These are phyloP conservation scores for Chrysomallon squamiferum DNA, from an alignment of 1,140 invertebrate genomes.

Conservation along the genomic window DNA sequence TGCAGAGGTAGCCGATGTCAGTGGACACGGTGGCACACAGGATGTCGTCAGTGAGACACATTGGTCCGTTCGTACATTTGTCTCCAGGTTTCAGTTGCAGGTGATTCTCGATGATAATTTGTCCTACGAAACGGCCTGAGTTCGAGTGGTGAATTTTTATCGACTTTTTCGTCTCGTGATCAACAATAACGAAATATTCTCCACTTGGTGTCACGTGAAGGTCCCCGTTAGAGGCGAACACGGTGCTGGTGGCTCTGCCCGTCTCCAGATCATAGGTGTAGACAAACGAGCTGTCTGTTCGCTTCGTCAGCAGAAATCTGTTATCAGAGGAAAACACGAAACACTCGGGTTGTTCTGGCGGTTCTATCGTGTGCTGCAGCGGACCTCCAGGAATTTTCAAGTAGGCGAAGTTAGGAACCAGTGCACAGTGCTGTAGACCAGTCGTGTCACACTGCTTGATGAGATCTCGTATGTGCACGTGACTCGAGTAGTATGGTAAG, in stretches of 20 bases:
- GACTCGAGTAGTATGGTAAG: slow-evolving; percentile 50
- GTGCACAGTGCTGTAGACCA: slow-evolving; percentile 49
- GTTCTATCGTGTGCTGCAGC: slow-evolving; percentile 48
- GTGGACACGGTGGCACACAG: slow-evolving; percentile 50
- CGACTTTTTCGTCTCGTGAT: slow-evolving; percentile 55
- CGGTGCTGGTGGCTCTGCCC: slow-evolving; percentile 39
- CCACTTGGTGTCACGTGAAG: slow-evolving; percentile 54
- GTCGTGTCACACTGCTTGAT: slow-evolving; percentile 53
- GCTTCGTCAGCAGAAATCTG: slow-evolving; percentile 42
- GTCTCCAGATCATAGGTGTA: slow-evolving; percentile 47
- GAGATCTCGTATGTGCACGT: slow-evolving; percentile 49
- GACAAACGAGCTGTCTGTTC: slow-evolving; percentile 38
- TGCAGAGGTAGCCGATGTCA: slow-evolving; percentile 53
- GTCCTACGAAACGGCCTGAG: slow-evolving; percentile 51
- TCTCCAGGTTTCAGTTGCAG: slow-evolving; percentile 47
- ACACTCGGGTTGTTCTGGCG: slow-evolving; percentile 26
- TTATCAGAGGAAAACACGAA: slow-evolving; percentile 37
- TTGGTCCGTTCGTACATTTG: slow-evolving; percentile 45
- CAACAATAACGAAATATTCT: slow-evolving; percentile 51
- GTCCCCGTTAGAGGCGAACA: slow-evolving; percentile 54
- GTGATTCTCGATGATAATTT: slow-evolving; percentile 57
- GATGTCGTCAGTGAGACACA: slow-evolving; percentile 46
- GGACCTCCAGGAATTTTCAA: slow-evolving; percentile 53
- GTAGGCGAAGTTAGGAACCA: slow-evolving; percentile 58
- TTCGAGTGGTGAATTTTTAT: slow-evolving; percentile 56